Base-by-base conservation (phyloP, 2,888 invertebrate genomes). In the Dysmachus trigonus region DNA sequence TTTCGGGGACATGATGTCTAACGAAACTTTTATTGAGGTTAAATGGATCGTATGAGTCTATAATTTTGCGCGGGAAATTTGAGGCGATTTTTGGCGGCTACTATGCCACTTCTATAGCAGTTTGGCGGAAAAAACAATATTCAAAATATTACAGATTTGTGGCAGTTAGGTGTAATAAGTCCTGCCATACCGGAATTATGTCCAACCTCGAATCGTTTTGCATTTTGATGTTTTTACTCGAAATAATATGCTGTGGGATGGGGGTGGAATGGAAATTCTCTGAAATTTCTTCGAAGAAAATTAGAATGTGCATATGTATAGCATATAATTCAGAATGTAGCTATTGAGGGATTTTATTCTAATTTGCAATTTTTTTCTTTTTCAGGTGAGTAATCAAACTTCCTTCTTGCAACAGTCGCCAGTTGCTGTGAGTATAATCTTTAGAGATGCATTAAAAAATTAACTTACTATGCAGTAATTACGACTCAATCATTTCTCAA, bases 11-110 rank as follows among this genome's bases (percentile, higher is more conserved):
- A 47, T 47, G 13, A 62, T 22, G 18, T 62, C 62, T 62, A 62
- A 62, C 62, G 62, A 62, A 62, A 62, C 62, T 27, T 27, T 62
- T 62, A 62, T 62, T 27, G 62, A 62, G 62, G 62, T 22, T 62
- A 62, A 62, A 62, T 62, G 81, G 8, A n/a, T 81, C 51, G 35
- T 35, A 62, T 53, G 31, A 81, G 53, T 62, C 81, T 81, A 81
- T 81, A 81, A 81, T 81, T 81, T 62, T 81, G 38, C 62, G 47
- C 77, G 77, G 62, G 62, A 62, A 62, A 62, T 62, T 62, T 62
- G 62, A 27, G 62, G 27, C 27, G 62, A 62, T 62, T 27, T 62
- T 62, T 22, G 27, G 62, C 27, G 62, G 8, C 62, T 22, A 8
- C 22, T 22, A 27, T 18, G 62, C 22, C 18, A 10, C 62, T n/a